phyloP scores from a whole-genome alignment of 2,113 vertebrate genomes.

The Aspidoscelis tigris region DNA sequence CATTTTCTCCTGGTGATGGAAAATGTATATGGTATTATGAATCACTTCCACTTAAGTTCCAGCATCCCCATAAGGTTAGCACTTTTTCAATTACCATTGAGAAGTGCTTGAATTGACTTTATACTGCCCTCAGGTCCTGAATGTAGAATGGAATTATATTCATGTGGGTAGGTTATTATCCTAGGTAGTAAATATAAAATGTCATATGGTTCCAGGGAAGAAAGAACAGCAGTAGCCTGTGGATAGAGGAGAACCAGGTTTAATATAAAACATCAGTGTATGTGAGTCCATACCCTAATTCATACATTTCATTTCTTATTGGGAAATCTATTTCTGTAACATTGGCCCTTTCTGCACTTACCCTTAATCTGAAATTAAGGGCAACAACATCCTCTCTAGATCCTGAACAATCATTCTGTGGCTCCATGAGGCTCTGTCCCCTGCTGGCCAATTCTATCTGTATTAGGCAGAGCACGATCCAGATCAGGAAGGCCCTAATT shows the following conservation, averaged over 20 bases:
- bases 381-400: too few species aligned
- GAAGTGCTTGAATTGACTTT: not conserved
- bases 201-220: not conserved
- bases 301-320: not conserved
- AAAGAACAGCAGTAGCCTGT: not conserved
- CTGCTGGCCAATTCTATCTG: too few species aligned
- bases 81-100: conserved; percentile 11
- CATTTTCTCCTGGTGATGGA: not conserved
- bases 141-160: not conserved
- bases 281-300: not conserved
- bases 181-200: not conserved
- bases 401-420: not conserved
- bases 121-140: conserved; percentile 11
- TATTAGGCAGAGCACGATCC: too few species aligned
- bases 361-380: too few species aligned
- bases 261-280: not conserved
- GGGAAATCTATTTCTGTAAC: not conserved
- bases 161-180: not conserved
- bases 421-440: not conserved
- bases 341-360: not conserved
- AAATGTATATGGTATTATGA: conserved; percentile 2
- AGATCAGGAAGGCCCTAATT: too few species aligned
- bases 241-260: not conserved
- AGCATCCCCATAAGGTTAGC: not conserved
- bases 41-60: conserved; percentile 12